A percentile compares a stretch with the other conserved stretches of the same genome.
These are phyloP conservation scores for Apocrypta bakeri DNA, from an alignment of 1,140 invertebrate genomes.

Conservation along the genomic window DNA sequence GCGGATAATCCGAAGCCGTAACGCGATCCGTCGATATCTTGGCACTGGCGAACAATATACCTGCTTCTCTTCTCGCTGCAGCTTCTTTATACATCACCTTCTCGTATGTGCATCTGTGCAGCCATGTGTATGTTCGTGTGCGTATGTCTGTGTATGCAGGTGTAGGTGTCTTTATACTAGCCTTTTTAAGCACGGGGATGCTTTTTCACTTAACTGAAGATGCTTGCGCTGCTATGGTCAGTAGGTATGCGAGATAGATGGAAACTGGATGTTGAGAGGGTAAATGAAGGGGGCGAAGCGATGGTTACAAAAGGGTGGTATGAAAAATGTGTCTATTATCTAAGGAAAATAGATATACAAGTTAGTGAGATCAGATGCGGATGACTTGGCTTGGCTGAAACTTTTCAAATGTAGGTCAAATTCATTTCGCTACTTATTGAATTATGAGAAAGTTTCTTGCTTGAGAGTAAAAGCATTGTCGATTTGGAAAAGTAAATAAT, in stretches of 20 bases:
- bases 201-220: conserved; percentile 35
- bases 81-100: background rate
- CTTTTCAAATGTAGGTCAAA: background rate
- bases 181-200: background rate
- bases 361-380: background rate
- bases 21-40: conserved; percentile 50
- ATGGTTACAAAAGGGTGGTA: too few relatives aligned
- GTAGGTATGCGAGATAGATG: background rate
- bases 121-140: too few relatives aligned
- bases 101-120: too few relatives aligned
- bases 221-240: too few relatives aligned
- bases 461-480: background rate
- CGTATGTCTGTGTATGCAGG: too few relatives aligned
- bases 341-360: conserved; percentile 16
- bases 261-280: background rate
- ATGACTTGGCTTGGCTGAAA: background rate
- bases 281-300: conserved; percentile 36
- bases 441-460: background rate
- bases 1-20: conserved; percentile 49
- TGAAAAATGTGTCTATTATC: background rate
- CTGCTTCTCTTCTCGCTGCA: background rate
- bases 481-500: background rate
- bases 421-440: background rate
- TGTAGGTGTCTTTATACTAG: background rate
- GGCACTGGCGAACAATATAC: conserved; percentile 43